These are phyloP conservation scores for Aurelia aurita DNA, from an alignment of 30 jellyfish, hydroid and myxozoan species.

Conservation along the genomic window DNA sequence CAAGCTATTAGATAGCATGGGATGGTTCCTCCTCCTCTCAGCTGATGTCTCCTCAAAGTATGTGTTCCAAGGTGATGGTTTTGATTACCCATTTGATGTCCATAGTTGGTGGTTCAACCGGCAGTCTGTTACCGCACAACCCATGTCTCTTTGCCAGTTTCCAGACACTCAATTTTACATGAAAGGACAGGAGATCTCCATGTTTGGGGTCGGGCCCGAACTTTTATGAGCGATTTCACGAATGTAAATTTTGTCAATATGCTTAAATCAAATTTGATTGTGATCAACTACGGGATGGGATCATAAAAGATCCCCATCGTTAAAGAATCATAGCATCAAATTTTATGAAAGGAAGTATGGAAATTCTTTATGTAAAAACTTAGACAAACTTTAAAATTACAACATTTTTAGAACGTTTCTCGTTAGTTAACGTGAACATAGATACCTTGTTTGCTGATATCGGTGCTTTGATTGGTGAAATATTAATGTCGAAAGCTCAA, in stretches of 20 bases:
- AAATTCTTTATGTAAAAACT: no score
- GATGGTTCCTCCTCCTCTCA: conserved; percentile 67
- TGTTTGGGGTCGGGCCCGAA: conserved; percentile 6
- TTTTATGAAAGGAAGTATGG: no score
- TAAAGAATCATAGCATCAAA: no score
- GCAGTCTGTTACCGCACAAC: conserved; percentile 11
- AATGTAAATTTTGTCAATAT: no score
- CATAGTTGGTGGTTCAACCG: conserved; percentile 70
- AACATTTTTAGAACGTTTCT: no score
- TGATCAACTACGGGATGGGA: not conserved
- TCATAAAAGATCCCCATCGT: not conserved
- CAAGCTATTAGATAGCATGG: conserved; percentile 25
- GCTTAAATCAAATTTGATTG: no score
- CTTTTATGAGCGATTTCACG: not conserved
- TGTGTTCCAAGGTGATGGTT: conserved; percentile 42
- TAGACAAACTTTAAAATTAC: no score
- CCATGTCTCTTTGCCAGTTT: not conserved
- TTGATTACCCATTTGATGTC: conserved; percentile 67
- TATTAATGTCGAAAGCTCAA: no score
- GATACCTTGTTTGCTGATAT: no score
- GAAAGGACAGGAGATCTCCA: conserved; percentile 1
- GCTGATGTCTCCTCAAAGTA: conserved; percentile 79
- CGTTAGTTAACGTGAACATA: no score
- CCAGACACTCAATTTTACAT: conserved; percentile 46
- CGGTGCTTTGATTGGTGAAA: no score